Conservation (phyloP, 2,113 vertebrate species). For the Hyla sarda region DNA sequence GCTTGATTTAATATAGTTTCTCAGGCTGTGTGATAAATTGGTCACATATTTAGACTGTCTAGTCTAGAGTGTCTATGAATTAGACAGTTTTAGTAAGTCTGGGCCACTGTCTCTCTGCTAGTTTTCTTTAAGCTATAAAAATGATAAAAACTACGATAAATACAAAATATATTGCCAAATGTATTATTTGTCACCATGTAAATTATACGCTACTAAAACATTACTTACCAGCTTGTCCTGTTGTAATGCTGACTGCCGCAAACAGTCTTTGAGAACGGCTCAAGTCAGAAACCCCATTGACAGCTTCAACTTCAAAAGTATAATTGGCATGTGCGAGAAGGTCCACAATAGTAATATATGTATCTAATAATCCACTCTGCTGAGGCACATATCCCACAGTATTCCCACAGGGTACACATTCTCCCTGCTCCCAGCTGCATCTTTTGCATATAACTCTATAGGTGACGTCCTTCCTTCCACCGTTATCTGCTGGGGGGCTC, state of each 20-base stretch:
- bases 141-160: too few relatives aligned
- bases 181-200: too few relatives aligned
- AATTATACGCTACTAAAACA: background rate
- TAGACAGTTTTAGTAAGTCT: too few relatives aligned
- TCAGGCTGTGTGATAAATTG: too few relatives aligned
- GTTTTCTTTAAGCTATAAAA: background rate
- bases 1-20: too few relatives aligned
- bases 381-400: slow-evolving; percentile 91
- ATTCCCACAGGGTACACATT: slow-evolving; percentile 91
- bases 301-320: slow-evolving; percentile 97
- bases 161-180: background rate
- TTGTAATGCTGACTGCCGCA: slow-evolving; percentile 94
- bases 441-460: slow-evolving; percentile 92
- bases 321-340: slow-evolving; percentile 97
- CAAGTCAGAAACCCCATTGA: slow-evolving; percentile 96
- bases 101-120: background rate
- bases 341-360: slow-evolving; percentile 90
- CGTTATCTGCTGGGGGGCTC: slow-evolving; percentile 92
- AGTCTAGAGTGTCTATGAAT: too few relatives aligned
- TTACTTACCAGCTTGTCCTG: slow-evolving; percentile 95
- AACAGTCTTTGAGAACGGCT: slow-evolving; percentile 96
- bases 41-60: too few relatives aligned
- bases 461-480: slow-evolving; percentile 93
- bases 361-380: slow-evolving; percentile 92
- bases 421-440: slow-evolving; percentile 96